A percentile compares a stretch with the other conserved stretches of the same genome.
phyloP scores from a whole-genome alignment of 2,113 vertebrate species.

The Seriola quinqueradiata region DNA sequence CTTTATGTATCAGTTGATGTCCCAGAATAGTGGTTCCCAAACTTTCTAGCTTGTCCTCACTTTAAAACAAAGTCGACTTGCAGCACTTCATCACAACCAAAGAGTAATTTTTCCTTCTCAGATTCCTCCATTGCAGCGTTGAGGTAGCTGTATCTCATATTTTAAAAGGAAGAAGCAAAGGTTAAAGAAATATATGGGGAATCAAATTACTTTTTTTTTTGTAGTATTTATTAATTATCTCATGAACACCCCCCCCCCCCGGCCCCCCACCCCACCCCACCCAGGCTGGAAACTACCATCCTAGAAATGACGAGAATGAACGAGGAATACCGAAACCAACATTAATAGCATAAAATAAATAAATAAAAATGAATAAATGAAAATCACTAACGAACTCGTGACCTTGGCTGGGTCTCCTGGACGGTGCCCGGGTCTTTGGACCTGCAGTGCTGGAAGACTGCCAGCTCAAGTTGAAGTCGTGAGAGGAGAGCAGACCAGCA shows the following conservation, averaged over 20 bases:
- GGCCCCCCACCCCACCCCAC: not conserved
- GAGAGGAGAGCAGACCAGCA: conserved; percentile 28
- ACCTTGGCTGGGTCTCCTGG: not conserved
- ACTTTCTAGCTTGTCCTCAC: not conserved
- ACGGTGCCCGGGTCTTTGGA: conserved; percentile 12
- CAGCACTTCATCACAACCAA: not conserved
- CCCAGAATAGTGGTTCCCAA: not conserved
- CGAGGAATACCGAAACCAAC: not conserved
- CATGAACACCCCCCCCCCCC: not conserved
- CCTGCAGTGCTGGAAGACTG: conserved; percentile 19
- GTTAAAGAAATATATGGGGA: not conserved
- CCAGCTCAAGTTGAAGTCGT: not conserved
- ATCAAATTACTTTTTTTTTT: not conserved
- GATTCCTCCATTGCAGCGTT: too few relatives aligned
- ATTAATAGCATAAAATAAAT: too few relatives aligned
- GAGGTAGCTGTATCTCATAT: not conserved
- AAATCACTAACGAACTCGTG: not conserved
- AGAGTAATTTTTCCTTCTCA: not conserved
- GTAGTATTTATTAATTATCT: not conserved
- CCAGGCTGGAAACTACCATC: not conserved
- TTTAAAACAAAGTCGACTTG: conserved; percentile 9
- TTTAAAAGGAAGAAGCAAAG: not conserved
- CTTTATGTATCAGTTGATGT: not conserved
- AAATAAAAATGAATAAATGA: not conserved
- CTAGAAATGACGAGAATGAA: not conserved